These are phyloP conservation scores for Synergus japonicus DNA, from an alignment of 2,888 invertebrate species.

Conservation along the genomic window DNA sequence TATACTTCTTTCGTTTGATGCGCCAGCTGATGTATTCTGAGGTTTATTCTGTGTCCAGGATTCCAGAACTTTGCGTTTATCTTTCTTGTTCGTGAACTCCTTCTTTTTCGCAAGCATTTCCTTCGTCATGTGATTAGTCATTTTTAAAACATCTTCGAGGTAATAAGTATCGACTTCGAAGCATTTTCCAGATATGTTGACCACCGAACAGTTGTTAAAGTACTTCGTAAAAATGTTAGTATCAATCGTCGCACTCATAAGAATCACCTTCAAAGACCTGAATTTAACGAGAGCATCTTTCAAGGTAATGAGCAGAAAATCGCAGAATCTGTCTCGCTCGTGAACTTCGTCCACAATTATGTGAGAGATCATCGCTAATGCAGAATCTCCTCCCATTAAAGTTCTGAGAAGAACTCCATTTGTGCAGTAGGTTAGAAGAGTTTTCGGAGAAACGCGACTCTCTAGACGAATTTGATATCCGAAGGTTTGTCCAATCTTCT, in stretches of 20 bases:
- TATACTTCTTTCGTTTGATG: conserved; percentile 58
- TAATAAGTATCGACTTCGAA: conserved; percentile 87
- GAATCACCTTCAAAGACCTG: conserved; percentile 87
- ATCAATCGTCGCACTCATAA: conserved; percentile 98
- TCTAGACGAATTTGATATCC: conserved; percentile 96
- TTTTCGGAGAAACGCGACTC: conserved; percentile 88
- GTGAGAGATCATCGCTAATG: conserved; percentile 88
- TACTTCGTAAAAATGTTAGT: conserved; percentile 89
- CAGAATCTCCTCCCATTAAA: conserved; percentile 88
- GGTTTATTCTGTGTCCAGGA: conserved; percentile 74
- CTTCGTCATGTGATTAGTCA: conserved; percentile 80
- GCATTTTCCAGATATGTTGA: conserved; percentile 87
- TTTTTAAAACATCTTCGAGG: conserved; percentile 88
- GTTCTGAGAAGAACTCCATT: conserved; percentile 93
- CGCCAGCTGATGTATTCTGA: conserved; percentile 50
- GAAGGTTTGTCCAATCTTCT: conserved; percentile 84
- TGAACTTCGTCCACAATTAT: conserved; percentile 96
- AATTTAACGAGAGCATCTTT: conserved; percentile 85
- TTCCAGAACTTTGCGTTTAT: conserved; percentile 73
- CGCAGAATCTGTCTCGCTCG: conserved; percentile 94
- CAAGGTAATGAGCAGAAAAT: conserved; percentile 93
- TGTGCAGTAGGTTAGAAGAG: conserved; percentile 93
- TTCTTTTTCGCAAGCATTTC: conserved; percentile 77
- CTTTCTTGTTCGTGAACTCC: conserved; percentile 72
- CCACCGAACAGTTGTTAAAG: conserved; percentile 88